phyloP scores from a whole-genome alignment of 2,888 invertebrate genomes.

The Torymus texanus region DNA sequence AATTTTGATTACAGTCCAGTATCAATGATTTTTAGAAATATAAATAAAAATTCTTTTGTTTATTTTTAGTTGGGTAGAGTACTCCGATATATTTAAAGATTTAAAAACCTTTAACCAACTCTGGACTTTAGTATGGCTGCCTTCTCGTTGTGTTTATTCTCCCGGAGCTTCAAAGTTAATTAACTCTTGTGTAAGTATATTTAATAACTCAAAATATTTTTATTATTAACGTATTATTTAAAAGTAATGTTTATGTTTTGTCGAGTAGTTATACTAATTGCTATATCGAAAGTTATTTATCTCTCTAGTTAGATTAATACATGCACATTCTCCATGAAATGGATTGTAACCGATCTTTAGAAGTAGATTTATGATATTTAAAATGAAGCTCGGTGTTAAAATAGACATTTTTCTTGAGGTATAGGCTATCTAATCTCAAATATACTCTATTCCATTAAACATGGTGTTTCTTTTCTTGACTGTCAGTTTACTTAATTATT shows the following conservation, averaged over 20 bases:
- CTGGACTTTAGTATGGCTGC: constrained; percentile 82
- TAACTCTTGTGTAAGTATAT: constrained; percentile 70
- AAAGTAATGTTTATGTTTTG: not conserved
- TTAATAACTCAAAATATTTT: not conserved
- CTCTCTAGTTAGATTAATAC: not conserved
- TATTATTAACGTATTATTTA: too few species aligned
- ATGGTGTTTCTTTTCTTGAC: too few species aligned
- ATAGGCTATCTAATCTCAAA: too few species aligned
- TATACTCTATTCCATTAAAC: too few species aligned
- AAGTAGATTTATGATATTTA: too few species aligned
- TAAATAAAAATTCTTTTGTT: not conserved
- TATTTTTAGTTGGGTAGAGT: constrained; percentile 71
- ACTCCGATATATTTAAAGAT: constrained; percentile 83
- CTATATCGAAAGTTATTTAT: constrained; percentile 7
- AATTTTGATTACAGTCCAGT: not conserved
- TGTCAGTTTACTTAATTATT: too few species aligned
- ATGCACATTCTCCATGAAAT: too few species aligned
- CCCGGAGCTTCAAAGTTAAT: constrained; percentile 84
- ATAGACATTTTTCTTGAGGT: too few species aligned
- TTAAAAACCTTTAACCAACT: constrained; percentile 81
- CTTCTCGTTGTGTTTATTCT: constrained; percentile 83
- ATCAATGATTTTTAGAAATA: not conserved
- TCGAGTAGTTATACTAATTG: too few species aligned
- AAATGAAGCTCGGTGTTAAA: too few species aligned
- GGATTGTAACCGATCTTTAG: too few species aligned